Conservation (phyloP, 2,888 invertebrate species). For the Venustoraphidia nigricollis region DNA sequence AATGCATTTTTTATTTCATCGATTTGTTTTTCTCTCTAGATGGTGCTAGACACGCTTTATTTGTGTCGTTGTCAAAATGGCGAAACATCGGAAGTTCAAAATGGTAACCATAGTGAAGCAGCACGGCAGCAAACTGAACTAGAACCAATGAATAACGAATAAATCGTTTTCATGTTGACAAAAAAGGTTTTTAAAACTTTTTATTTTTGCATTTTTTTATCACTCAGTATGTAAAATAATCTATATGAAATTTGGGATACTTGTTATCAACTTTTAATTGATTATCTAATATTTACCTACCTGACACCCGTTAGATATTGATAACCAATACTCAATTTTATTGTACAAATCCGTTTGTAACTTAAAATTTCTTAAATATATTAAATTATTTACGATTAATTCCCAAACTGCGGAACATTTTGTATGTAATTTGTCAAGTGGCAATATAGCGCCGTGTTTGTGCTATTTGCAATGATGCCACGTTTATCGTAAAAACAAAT, state of each 20-base stretch:
- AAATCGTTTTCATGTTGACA: conserved; percentile 4
- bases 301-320: no score
- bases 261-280: no score
- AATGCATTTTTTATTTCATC: conserved; percentile 4
- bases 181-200: neutral
- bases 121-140: conserved; percentile 27
- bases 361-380: neutral
- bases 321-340: neutral
- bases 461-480: no score
- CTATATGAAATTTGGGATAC: neutral
- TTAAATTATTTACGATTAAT: neutral
- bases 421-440: no score
- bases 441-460: no score
- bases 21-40: conserved; percentile 37
- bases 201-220: conserved; percentile 1
- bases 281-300: no score
- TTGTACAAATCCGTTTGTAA: neutral
- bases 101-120: conserved; percentile 14
- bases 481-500: no score
- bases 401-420: neutral
- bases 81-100: conserved; percentile 58
- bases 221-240: neutral
- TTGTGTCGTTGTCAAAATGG: conserved; percentile 89
- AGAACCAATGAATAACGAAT: conserved; percentile 27
- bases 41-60: conserved; percentile 87